Base-by-base conservation (phyloP, 2,113 vertebrate genomes). In the Amazona guildingii region DNA sequence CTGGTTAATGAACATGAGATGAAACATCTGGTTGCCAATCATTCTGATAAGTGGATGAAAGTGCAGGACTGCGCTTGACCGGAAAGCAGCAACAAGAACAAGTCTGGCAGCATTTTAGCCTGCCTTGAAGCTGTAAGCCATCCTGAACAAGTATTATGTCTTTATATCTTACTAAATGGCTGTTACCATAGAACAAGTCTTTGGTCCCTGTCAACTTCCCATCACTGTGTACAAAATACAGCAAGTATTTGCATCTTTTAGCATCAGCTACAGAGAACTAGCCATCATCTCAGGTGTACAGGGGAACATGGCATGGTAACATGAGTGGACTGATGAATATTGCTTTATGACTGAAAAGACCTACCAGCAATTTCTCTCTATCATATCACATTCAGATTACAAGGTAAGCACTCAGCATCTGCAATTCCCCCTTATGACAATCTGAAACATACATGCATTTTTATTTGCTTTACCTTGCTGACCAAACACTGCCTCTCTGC, bases 241-340 rank as follows among this genome's bases (percentile, higher is more conserved):
- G 92, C 54, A 88, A 96, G 88, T 90, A 88, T 90, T 94, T 90
- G 68, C 91, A 90, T 93, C 94, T 95, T 95, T 86, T 89, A 91
- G 86, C 91, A 94, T 84, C 84, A 94, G 55, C 95, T 95, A 66
- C 59, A 88, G 89, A 84, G 72, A 73, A 79, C 91, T 89, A 92
- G 74, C 86, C 68, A 75, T 78, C 61, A 1, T 66, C 83, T 82
- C 84, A 82, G 48, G 52, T 82, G 43, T 11, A 35, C 72, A 70
- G 4, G 8, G 64, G 81, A 84, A 77, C 37, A 57, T 75, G 57
- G 29, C 69, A 66, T 33, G 63, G 37, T 77, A 81, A 70, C 64
- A 69, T 29, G 43, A 88, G 9, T 39, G 88, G 73, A 46, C 86
- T 78, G 33, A 82, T 31, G 63, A 95, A 66, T 44, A 73, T n/a